Evolutionary conservation across 2,888 invertebrate genomes (phyloP).

Genomic region (Mongoloraphidia duomilia): DNA sequence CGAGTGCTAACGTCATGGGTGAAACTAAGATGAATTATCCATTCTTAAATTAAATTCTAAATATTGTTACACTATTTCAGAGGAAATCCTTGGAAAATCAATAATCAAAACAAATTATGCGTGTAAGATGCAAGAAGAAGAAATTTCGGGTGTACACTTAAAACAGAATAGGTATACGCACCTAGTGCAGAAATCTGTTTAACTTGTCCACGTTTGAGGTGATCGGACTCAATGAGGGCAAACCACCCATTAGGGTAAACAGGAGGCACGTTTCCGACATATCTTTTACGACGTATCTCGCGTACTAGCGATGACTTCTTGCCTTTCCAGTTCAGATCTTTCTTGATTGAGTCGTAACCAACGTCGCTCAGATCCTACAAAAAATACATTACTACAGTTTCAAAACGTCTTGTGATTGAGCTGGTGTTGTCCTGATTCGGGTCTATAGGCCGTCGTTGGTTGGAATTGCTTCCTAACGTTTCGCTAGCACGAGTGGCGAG

Average conservation of each 20-base stretch:
- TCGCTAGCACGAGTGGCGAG: no score
- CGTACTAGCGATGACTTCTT: conserved; percentile 24
- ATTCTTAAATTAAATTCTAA: conserved; percentile 2
- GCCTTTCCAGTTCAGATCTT: conserved; percentile 22
- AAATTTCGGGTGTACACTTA: no score
- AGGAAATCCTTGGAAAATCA: no score
- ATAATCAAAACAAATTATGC: no score
- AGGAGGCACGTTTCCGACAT: conserved; percentile 57
- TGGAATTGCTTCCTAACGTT: no score
- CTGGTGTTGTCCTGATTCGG: no score
- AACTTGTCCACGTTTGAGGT: conserved; percentile 40
- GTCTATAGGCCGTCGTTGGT: no score
- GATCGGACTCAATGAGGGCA: conserved; percentile 52
- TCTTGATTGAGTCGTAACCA: conserved; percentile 30
- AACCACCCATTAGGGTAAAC: conserved; percentile 89
- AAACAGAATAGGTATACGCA: conserved; percentile 18
- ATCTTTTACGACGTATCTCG: conserved; percentile 36
- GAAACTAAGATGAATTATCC: no score
- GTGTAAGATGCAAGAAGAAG: no score
- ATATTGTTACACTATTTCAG: background rate
- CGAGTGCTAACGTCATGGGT: no score
- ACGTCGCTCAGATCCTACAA: conserved; percentile 34
- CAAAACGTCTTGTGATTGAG: no score
- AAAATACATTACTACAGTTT: background rate
- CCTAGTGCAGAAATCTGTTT: conserved; percentile 52